phyloP scores from a whole-genome alignment of 2,888 invertebrate genomes.

The Clivina fossor region DNA sequence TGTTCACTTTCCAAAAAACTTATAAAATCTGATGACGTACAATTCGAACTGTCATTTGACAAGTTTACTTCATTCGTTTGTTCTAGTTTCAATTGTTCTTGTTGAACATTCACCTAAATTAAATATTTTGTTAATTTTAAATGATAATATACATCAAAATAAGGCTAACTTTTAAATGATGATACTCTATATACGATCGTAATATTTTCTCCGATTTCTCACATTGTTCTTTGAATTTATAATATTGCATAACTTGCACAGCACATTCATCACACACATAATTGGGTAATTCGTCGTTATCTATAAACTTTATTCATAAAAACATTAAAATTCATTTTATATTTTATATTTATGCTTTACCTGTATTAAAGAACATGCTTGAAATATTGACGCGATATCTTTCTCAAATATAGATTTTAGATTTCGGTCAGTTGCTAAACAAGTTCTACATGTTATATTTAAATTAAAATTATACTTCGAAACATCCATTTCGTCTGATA shows the following conservation, averaged over 20 bases:
- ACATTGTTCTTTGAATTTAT: conserved; percentile 44
- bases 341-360: conserved; percentile 31
- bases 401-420: conserved; percentile 37
- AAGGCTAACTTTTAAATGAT: conserved; percentile 25
- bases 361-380: conserved; percentile 37
- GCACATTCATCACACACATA: conserved; percentile 43
- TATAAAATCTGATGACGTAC: conserved; percentile 41
- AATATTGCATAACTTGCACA: conserved; percentile 41
- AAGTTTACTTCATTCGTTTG: background rate
- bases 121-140: no score
- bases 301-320: conserved; percentile 1
- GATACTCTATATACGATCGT: conserved; percentile 30
- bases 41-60: conserved; percentile 26
- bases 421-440: conserved; percentile 34
- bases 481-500: conserved; percentile 21
- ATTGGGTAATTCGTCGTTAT: conserved; percentile 35
- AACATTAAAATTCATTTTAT: background rate
- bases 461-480: conserved; percentile 32
- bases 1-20: conserved; percentile 43
- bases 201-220: conserved; percentile 40
- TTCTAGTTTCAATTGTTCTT: conserved; percentile 4
- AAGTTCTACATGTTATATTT: conserved; percentile 39
- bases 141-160: no score
- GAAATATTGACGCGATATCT: conserved; percentile 38
- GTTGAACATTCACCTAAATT: conserved; percentile 18